These are phyloP conservation scores for Halictus quadricinctus DNA, from an alignment of 2,888 invertebrate species.

Conservation along the genomic window DNA sequence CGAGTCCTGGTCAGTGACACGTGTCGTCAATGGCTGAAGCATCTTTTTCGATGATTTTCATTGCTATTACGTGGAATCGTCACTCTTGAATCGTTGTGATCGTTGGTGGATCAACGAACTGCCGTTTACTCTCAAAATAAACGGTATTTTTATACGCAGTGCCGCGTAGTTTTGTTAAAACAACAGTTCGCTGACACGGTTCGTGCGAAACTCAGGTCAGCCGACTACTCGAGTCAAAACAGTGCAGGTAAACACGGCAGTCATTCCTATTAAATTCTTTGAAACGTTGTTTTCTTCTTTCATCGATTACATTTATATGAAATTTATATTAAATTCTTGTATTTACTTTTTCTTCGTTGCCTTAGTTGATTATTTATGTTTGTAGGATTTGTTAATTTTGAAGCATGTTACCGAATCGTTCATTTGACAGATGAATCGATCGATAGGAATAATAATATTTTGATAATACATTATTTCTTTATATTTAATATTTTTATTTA, in stretches of 20 bases:
- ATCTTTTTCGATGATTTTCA: slow-evolving; percentile 1
- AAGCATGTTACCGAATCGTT: neutral
- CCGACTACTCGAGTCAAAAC: slow-evolving; percentile 10
- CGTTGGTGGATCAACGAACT: neutral
- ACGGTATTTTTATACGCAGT: slow-evolving; percentile 6
- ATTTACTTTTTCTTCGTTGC: neutral
- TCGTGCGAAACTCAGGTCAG: neutral
- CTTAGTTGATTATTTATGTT: neutral
- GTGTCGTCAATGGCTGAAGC: neutral
- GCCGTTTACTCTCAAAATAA: neutral
- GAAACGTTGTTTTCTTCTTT: neutral
- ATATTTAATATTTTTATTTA: neutral
- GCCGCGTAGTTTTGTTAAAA: neutral
- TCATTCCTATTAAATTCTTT: neutral
- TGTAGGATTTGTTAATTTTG: neutral
- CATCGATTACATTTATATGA: neutral
- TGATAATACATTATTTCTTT: neutral
- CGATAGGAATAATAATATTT: neutral
- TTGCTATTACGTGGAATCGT: neutral
- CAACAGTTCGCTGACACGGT: neutral
- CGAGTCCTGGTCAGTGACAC: slow-evolving; percentile 26
- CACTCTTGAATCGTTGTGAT: fast-evolving
- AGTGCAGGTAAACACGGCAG: slow-evolving; percentile 5
- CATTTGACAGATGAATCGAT: too few species aligned
- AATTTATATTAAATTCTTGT: too few species aligned